Conservation (phyloP, 2,113 vertebrate species). For the Meles meles region DNA sequence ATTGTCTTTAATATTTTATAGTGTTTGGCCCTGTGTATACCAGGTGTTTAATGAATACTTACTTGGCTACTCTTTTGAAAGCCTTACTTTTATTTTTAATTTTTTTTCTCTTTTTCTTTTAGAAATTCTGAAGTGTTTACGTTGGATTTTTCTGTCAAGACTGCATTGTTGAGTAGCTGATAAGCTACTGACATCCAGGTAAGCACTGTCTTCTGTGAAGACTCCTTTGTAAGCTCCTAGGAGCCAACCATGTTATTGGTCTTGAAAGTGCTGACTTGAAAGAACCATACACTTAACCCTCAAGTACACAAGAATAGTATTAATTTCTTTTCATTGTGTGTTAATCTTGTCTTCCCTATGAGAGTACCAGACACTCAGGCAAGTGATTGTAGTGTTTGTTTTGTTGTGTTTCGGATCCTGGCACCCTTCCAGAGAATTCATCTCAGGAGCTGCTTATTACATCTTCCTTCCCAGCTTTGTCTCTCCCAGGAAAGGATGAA, state of each 20-base stretch:
- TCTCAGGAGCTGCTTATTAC: neutral
- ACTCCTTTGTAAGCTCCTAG: neutral
- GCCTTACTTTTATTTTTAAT: neutral
- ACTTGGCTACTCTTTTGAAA: neutral
- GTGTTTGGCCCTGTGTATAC: neutral
- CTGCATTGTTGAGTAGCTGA: neutral
- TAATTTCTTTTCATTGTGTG: neutral
- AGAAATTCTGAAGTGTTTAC: neutral
- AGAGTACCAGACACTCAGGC: neutral
- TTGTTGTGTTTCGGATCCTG: neutral
- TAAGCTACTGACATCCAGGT: neutral
- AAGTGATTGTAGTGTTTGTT: neutral
- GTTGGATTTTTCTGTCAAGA: neutral
- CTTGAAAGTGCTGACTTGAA: neutral
- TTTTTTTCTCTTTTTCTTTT: neutral
- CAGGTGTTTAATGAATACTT: neutral
- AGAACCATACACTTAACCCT: neutral
- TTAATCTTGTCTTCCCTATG: neutral
- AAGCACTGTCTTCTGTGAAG: neutral
- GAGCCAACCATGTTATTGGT: neutral
- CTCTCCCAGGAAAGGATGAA: neutral
- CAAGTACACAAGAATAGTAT: neutral
- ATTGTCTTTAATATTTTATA: neutral
- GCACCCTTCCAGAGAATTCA: neutral
- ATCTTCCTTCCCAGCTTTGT: neutral